These are phyloP conservation scores for Drosophila kohkoa DNA, from an alignment of 1,140 invertebrate species.

Conservation along the genomic window DNA sequence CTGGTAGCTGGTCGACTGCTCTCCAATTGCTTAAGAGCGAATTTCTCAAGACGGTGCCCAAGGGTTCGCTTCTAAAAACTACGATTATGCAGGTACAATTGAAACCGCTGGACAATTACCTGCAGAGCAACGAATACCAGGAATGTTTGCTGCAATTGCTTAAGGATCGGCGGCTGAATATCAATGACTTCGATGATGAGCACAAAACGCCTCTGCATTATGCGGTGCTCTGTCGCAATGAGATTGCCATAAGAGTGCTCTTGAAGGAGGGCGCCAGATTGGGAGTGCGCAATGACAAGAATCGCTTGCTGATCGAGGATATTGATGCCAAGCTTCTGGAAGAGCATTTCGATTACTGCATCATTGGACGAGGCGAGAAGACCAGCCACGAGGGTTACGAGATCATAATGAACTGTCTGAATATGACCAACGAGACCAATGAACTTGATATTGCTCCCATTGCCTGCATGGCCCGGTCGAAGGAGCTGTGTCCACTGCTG, in stretches of 20 bases:
- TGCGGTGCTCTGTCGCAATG: slow-evolving; percentile 17
- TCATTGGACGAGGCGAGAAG: slow-evolving; percentile 5
- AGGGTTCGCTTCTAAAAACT: not conserved
- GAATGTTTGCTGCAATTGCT: not conserved
- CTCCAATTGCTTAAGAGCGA: not conserved
- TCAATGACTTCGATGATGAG: not conserved
- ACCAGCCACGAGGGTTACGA: not conserved
- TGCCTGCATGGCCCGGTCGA: not conserved
- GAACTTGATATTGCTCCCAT: slow-evolving; percentile 7
- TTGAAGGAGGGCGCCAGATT: slow-evolving; percentile 8
- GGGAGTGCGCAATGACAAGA: not conserved
- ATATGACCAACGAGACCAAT: not conserved
- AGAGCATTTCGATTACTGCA: slow-evolving; percentile 26
- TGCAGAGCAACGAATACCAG: not conserved
- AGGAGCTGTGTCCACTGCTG: not conserved
- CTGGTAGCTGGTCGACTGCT: not conserved
- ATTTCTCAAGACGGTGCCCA: not conserved
- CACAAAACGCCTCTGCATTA: not conserved
- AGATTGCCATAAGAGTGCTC: slow-evolving; percentile 12
- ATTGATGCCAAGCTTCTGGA: slow-evolving; percentile 9
- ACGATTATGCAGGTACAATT: not conserved
- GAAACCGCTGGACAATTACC: no score
- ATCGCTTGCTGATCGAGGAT: not conserved
- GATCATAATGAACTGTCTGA: slow-evolving; percentile 6
- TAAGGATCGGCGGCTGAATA: not conserved